These are phyloP conservation scores for Drosophila crucigera DNA, from an alignment of 2,888 invertebrate genomes.

Conservation along the genomic window DNA sequence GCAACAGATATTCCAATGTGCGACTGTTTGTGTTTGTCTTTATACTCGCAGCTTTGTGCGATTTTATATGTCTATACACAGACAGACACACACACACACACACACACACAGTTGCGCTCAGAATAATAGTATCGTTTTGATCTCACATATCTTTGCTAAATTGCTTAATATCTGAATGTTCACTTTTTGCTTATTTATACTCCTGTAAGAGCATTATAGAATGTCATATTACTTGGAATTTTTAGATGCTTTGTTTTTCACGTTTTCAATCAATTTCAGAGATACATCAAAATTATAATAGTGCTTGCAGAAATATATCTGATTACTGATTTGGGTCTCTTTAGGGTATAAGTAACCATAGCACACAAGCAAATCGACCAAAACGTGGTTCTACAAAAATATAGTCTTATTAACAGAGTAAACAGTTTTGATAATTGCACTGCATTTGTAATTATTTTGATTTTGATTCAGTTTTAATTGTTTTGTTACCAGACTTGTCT, in stretches of 20 bases:
- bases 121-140: not conserved
- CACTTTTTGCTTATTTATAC: not conserved
- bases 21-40: conserved; percentile 22
- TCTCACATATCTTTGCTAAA: not conserved
- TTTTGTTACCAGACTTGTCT: not conserved
- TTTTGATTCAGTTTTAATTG: not conserved
- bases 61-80: not conserved
- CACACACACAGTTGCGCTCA: not conserved
- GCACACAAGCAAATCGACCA: not conserved
- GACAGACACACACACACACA: not conserved
- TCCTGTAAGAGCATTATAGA: not conserved
- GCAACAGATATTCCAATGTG: not conserved
- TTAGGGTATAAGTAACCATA: not conserved
- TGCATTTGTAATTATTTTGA: not conserved
- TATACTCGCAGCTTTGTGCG: conserved; percentile 18
- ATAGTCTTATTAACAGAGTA: not conserved
- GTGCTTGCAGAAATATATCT: too few relatives aligned
- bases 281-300: too few relatives aligned
- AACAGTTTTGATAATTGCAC: not conserved
- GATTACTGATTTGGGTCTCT: too few relatives aligned
- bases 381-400: not conserved
- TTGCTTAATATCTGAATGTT: not conserved
- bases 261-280: not conserved
- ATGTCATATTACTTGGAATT: not conserved
- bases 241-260: not conserved